Base-by-base conservation (phyloP, 2,113 vertebrate genomes). In the Oplegnathus fasciatus region DNA sequence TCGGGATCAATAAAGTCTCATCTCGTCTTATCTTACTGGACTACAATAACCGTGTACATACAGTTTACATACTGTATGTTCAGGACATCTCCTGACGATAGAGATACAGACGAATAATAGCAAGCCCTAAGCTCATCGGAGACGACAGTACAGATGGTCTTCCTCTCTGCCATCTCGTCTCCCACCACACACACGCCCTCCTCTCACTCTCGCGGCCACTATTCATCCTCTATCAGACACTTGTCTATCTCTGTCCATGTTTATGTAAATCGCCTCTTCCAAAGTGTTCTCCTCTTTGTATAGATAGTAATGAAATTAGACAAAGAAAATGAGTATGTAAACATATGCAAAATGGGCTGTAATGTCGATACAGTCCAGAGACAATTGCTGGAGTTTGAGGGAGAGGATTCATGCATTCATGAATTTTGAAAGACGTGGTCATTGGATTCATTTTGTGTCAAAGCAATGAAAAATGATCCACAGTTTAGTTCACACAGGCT, bases 361-460 rank as follows among this genome's bases (percentile, higher is more conserved):
- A 28, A n/a, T n/a, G n/a, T n/a, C n/a, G 58, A 75, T 50, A 60
- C 9, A 46, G 64, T 52, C 34, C 52, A 22, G 69, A 78, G 55
- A 80, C 70, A 60, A 72, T 30, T 30, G 57, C 40, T 11, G 34
- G 13, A 62, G 34, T 60, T 66, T 57, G 17, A 46, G 44, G 7
- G 57, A 22, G 55, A 83, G 66, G 61, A 78, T 62, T 54, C 58
- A 68, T 79, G 58, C 68, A 82, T 69, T 85, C 60, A 83, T 68
- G 24, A 69, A 79, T 84, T 73, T 67, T 20, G 28, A 86, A 68
- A 75, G 81, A 79, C 20, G 13, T 37, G 50, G 60, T 58, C 66
- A 70, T 44, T 86, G 67, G 80, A 88, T 87, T 85, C 14, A 65
- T 84, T 91, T 67, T 62, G 66, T 76, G 58, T 86, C 69, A 81